Evolutionary conservation across 1,140 invertebrate species (phyloP), one percentile per base, ranked within the genome.

Genomic region (Physella acuta): DNA sequence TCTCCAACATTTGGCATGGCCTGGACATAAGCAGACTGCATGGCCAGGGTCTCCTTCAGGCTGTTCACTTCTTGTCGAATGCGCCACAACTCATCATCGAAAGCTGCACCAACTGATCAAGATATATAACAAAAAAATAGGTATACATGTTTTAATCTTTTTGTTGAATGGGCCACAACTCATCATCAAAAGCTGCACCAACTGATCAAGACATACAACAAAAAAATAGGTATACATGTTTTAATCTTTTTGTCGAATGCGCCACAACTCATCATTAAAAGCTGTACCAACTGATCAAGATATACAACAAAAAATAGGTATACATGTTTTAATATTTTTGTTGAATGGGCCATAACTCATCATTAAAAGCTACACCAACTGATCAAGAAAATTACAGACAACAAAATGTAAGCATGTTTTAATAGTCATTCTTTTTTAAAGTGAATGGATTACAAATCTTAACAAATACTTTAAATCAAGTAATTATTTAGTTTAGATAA

Each of bases 21-120:
- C 65, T 80, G 76, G 11, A 80, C 72, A 61, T 80, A 78, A 2
- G 77, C 75, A 44, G 77, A 77, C 76, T 80, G 78, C 77, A 78
- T 78, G 61, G 77, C 77, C 24, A 80, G 69, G 4, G 77, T 80
- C 59, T 80, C 77, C 49, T 77, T 80, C 39, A 80, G 49, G 33
- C 64, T 71, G 65, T 80, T 80, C 8, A 80, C 77, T 56, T 80
- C 77, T 62, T 78, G 75, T 62, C 77, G 63, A 1, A 80, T 53
- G n/a, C 71, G 72, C 75, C 74, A 77, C 24, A 80, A 55, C 52
- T 78, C 77, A 60, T 78, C 78, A 71, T 80, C 78, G 71, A 78
- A 76, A 3, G 64, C 70, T 26, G 76, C 73, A 26, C 70, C 76
- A 34, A 73, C 75, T 77, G 52, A 28, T n/a, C 51, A 62, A 70